Conservation (phyloP, 92 coral and sea anemone species). For the Epizoanthus scotinus region DNA sequence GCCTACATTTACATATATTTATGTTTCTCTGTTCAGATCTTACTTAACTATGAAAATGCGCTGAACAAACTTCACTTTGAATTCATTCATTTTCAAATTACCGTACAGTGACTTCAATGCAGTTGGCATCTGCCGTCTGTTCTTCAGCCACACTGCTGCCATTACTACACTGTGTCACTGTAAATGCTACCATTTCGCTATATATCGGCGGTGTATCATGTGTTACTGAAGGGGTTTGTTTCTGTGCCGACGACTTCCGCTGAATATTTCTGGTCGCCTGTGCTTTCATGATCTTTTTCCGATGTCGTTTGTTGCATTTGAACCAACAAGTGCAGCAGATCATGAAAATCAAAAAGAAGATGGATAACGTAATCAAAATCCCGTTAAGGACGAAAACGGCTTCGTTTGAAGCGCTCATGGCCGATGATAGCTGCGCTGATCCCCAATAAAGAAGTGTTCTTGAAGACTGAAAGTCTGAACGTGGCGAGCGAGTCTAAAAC, state of each 20-base stretch:
- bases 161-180: not conserved
- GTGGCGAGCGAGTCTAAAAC: too few species aligned
- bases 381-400: slow-evolving; percentile 41
- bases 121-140: slow-evolving; percentile 3
- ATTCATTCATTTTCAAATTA: slow-evolving; percentile 15
- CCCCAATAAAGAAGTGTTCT: too few species aligned
- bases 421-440: not conserved
- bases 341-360: slow-evolving; percentile 20
- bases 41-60: not conserved
- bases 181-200: not conserved
- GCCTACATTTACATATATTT: too few species aligned
- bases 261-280: not conserved
- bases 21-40: too few species aligned
- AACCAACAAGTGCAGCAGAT: slow-evolving; percentile 42
- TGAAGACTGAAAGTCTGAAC: too few species aligned
- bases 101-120: slow-evolving; percentile 17
- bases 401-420: slow-evolving; percentile 14
- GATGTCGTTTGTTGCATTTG: slow-evolving; percentile 37
- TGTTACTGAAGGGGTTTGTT: not conserved
- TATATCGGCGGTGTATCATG: slow-evolving; percentile 6
- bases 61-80: not conserved
- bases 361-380: slow-evolving; percentile 24
- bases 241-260: not conserved
- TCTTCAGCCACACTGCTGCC: not conserved
- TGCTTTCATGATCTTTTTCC: slow-evolving; percentile 15